Base-by-base conservation (phyloP, 2,797 vertebrate species). In the Enteromius mattozi region DNA sequence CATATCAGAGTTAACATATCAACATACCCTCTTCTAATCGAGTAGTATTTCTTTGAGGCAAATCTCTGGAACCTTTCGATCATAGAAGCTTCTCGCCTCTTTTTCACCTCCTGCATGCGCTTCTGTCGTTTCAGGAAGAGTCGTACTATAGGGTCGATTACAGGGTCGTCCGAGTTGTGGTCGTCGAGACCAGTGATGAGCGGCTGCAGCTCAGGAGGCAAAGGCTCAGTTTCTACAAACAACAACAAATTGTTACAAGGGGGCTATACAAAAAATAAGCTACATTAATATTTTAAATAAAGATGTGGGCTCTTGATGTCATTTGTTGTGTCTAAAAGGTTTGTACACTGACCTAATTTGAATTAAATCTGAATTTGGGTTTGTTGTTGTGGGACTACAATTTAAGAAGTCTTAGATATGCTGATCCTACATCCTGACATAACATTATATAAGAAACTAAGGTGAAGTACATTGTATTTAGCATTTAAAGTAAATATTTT, bases 151-250 rank as follows among this genome's bases (percentile, higher is more conserved):
- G 97, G 97, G 86, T 97, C 97, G 0, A 93, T 93, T n/a, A 91
- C 88, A 0, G 92, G 92, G 49, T 95, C 90, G 2, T 96, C 93
- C 0, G 92, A 76, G 0, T 86, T 88, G 2, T 91, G 90, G 0
- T 91, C 92, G 0, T 87, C 90, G 0, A 94, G 92, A 0, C 94
- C 95, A 4, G 93, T 92, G 16, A 96, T 56, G 1, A 99, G 92
- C 6, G 97, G 96, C 87, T 96, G 96, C 88, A 99, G 94, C 93
- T 99, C 97, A 0, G 96, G 96, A 54, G 97, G 95, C 35, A 99
- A 94, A 9, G 96, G 96, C 63, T 96, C 94, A 0, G 94, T 95
- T 88, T 97, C 97, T 98, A 89, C 68, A 65, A 83, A 45, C 24
- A 14, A 27, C 12, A 70, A 83, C 9, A 63, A 30, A 21, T 49